Base-by-base conservation (phyloP, 1,140 invertebrate genomes). In the Neodiprion virginianus region DNA sequence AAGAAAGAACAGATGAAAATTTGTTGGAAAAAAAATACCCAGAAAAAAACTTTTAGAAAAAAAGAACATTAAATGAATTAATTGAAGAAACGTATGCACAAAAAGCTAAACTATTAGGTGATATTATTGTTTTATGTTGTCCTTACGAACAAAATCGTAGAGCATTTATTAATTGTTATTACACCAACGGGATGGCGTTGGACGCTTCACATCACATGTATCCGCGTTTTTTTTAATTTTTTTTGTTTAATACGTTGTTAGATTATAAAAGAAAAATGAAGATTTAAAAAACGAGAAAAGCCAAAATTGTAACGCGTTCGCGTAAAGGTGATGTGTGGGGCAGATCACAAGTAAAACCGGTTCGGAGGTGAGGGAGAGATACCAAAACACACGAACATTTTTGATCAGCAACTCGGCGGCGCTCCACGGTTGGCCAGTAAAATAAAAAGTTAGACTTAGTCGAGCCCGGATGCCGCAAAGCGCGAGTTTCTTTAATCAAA, bases 401-500 rank as follows among this genome's bases (percentile, higher is more conserved):
- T 14, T 23, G 67, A 69, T 23, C 12, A 11, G 67, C 21, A 14
- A 47, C 75, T 74, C 79, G 74, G 78, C 71, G 79, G 76, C 77
- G 68, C 78, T 80, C 82, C 77, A 77, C 78, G 81, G 82, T 87
- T 88, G 86, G 85, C 85, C 86, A 88, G 85, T 88, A 86, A 85
- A 83, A 81, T 71, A 73, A 79, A 74, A 75, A 77, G 69, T 80
- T 81, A 79, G 77, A 79, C 80, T 81, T 86, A 84, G 81, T 85
- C 82, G 79, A 84, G 81, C 78, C 78, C 81, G 76, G 76, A 83
- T 77, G 79, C 79, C 80, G 80, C 53, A 61, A 61, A 61, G 78
- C 73, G 73, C 72, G 74, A 72, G 73, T 67, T 49, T 72, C 11
- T 28, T 12, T 40, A 17, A 8, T 28, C 28, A 17, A 23, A 17